phyloP scores from a whole-genome alignment of 2,113 vertebrate genomes.

The Potamarius usumacintae region DNA sequence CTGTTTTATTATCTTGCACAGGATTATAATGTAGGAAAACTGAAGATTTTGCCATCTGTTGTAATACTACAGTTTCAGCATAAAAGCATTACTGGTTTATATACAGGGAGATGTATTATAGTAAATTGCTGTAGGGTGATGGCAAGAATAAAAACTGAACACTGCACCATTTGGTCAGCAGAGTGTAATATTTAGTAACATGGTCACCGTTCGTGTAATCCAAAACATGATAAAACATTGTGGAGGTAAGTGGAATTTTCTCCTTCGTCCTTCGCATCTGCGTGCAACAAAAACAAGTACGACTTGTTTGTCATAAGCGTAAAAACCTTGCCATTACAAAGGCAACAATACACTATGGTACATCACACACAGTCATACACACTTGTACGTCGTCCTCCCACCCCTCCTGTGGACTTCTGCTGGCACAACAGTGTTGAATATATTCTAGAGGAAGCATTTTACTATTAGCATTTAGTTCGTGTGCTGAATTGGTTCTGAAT shows the following conservation, averaged over 20 bases:
- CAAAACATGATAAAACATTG: slow-evolving; percentile 2
- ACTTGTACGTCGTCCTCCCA: slow-evolving; percentile 13
- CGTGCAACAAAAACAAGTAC: slow-evolving; percentile 12
- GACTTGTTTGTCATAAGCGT: neutral
- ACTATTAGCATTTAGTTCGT: slow-evolving; percentile 32
- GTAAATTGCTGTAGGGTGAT: neutral
- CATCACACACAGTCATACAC: neutral
- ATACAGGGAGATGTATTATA: neutral
- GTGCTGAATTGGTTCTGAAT: slow-evolving; percentile 49
- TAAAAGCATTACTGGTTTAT: neutral
- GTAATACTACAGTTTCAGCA: slow-evolving; percentile 8
- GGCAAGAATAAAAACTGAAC: neutral
- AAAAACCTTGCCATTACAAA: neutral
- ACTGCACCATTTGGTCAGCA: neutral
- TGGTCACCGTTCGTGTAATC: neutral
- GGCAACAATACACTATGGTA: slow-evolving; percentile 12
- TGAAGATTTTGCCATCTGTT: neutral
- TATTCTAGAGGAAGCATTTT: slow-evolving; percentile 44
- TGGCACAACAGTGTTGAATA: slow-evolving; percentile 48
- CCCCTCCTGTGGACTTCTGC: slow-evolving; percentile 26
- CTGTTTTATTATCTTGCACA: slow-evolving; percentile 11
- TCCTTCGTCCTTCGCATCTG: neutral
- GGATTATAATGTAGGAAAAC: neutral
- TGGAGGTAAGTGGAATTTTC: neutral
- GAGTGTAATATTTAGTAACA: neutral